phyloP scores from a whole-genome alignment of 2,113 vertebrate species.

The Dendropsophus ebraccatus region DNA sequence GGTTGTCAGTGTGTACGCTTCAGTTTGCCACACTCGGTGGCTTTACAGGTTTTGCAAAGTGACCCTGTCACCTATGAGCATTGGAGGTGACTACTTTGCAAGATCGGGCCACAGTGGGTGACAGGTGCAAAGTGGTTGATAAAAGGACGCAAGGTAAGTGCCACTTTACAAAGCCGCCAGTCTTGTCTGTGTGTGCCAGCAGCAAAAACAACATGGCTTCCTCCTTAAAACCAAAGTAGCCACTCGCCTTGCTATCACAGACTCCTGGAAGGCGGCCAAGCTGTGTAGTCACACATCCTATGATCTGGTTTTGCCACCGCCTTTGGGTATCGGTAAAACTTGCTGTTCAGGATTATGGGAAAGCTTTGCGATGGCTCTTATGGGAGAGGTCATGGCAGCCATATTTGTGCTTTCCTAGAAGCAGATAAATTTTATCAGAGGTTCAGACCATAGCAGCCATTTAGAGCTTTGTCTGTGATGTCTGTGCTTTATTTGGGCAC shows the following conservation, averaged over 20 bases:
- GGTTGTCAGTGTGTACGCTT: neutral
- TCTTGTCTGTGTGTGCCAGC: neutral
- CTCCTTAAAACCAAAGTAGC: no score
- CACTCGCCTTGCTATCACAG: no score
- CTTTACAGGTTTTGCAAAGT: neutral
- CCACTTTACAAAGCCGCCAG: neutral
- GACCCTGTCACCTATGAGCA: neutral
- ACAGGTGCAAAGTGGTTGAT: neutral
- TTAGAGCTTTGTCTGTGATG: no score
- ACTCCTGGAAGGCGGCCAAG: neutral
- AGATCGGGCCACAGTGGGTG: neutral
- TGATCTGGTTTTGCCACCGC: no score
- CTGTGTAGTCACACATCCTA: no score
- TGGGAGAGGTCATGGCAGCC: neutral
- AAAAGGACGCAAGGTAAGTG: neutral
- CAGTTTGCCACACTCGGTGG: neutral
- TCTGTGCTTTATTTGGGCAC: no score
- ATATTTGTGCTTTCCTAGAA: neutral
- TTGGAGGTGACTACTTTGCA: neutral
- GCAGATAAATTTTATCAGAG: neutral
- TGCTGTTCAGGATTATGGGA: neutral
- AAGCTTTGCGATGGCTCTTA: neutral
- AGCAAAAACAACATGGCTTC: no score
- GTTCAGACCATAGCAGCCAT: no score
- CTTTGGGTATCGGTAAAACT: neutral